Base-by-base conservation (phyloP, 2,888 invertebrate species). In the Hemicrepidius hirtus region DNA sequence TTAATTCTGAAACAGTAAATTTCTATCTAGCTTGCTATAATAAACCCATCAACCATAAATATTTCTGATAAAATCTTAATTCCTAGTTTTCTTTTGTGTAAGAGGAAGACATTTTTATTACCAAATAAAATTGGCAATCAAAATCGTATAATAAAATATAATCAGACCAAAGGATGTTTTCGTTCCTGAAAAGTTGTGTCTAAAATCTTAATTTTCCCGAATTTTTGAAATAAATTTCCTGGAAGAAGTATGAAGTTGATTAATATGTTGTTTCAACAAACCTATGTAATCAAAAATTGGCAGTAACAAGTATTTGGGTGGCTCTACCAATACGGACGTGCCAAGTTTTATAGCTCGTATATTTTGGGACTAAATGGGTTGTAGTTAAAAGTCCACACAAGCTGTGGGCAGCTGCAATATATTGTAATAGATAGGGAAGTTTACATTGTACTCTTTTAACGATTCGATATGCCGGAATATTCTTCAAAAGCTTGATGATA, bases 321-420 rank as follows among this genome's bases (percentile, higher is more conserved):
- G 53, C 21, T 24, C 10, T 53, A 28, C 21, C 53, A 53, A 28
- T 53, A 53, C 53, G 53, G 53, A 53, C 32, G 28, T 53, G 53
- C 53, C 57, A 40, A 57, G 57, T 57, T 57, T n/a, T 57, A 57
- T 57, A 12, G 57, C 37, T n/a, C 37, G 57, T 57, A 40, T 37
- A 40, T 57, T 57, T 57, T n/a, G 10, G 20, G 16, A 16, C 57
- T 57, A 53, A n/a, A 53, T 53, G 28, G 35, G 37, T 9, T 18
- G 35, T n/a, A 20, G 16, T 57, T 20, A 46, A 46, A 24, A 24
- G 21, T 28, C 53, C 21, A 53, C 53, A 37, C 40, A 37, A n/a
- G 16, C 21, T 37, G 57, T 57, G 57, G 57, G 57, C 37, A 28
- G 57, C 35, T 37, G 35, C 12, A 16, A 35, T 37, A 20, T 28